Evolutionary conservation across 2,113 vertebrate genomes (phyloP).

Genomic region (Ancistrus triradiatus): DNA sequence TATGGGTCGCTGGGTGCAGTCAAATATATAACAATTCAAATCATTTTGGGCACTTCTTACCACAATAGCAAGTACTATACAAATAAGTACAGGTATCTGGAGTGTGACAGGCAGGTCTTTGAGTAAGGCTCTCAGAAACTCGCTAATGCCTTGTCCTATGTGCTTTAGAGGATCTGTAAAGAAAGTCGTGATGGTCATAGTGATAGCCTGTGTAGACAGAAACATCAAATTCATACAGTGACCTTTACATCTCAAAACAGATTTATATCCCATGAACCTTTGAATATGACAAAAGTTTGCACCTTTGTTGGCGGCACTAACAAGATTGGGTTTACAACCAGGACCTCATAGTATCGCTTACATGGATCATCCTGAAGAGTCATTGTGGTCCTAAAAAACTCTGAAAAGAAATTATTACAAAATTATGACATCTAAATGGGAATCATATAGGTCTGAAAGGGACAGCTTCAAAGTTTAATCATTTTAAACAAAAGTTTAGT

Average conservation of each 20-base stretch:
- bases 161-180: slow-evolving; percentile 89
- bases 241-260: no score
- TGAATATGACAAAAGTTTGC: slow-evolving; percentile 12
- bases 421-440: neutral
- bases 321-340: slow-evolving; percentile 84
- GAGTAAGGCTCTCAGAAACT: slow-evolving; percentile 84
- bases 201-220: slow-evolving; percentile 66
- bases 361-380: slow-evolving; percentile 86
- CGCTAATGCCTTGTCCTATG: slow-evolving; percentile 82
- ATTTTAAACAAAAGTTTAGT: no score
- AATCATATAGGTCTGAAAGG: no score
- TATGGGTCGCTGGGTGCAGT: no score
- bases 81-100: slow-evolving; percentile 79
- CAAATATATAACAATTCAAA: neutral
- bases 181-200: slow-evolving; percentile 83
- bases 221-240: neutral
- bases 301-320: slow-evolving; percentile 92
- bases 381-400: slow-evolving; percentile 77
- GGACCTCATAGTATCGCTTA: slow-evolving; percentile 81
- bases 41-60: slow-evolving; percentile 55
- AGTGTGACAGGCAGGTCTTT: slow-evolving; percentile 83
- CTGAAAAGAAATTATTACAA: slow-evolving; percentile 55
- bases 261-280: neutral
- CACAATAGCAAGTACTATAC: slow-evolving; percentile 69
- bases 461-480: no score